Evolutionary conservation across 2,113 vertebrate species (phyloP).

Genomic region (Centropristis striata): DNA sequence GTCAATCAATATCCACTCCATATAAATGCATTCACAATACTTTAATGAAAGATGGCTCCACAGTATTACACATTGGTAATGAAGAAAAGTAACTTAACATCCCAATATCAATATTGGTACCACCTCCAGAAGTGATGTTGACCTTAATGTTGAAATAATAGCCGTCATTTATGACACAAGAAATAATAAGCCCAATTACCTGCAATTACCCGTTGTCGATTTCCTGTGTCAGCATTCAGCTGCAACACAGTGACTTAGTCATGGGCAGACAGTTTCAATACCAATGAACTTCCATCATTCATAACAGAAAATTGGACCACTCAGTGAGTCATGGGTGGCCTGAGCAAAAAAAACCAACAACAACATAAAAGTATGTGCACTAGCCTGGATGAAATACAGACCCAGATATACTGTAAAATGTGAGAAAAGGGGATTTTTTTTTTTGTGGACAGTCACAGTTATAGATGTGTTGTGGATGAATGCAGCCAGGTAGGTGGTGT

Average conservation of each 20-base stretch:
- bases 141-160: constrained; percentile 18
- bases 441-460: background rate
- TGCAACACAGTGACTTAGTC: constrained; percentile 32
- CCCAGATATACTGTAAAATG: background rate
- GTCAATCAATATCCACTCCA: background rate
- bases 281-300: constrained; percentile 37
- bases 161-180: constrained; percentile 19
- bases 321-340: constrained; percentile 14
- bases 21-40: background rate
- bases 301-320: constrained; percentile 14
- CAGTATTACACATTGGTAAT: background rate
- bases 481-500: background rate
- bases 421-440: background rate
- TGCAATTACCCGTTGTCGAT: constrained; percentile 42
- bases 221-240: constrained; percentile 13
- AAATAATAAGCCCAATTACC: constrained; percentile 39
- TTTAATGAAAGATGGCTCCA: background rate
- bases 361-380: background rate
- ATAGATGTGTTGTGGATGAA: background rate
- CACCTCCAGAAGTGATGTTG: background rate
- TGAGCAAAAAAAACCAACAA: too few species aligned
- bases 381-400: background rate
- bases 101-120: background rate
- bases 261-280: constrained; percentile 54
- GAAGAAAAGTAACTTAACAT: background rate